Evolutionary conservation across 2,888 invertebrate species (phyloP), one percentile per base, ranked within the genome.

Genomic region (Oxytorus armatus): DNA sequence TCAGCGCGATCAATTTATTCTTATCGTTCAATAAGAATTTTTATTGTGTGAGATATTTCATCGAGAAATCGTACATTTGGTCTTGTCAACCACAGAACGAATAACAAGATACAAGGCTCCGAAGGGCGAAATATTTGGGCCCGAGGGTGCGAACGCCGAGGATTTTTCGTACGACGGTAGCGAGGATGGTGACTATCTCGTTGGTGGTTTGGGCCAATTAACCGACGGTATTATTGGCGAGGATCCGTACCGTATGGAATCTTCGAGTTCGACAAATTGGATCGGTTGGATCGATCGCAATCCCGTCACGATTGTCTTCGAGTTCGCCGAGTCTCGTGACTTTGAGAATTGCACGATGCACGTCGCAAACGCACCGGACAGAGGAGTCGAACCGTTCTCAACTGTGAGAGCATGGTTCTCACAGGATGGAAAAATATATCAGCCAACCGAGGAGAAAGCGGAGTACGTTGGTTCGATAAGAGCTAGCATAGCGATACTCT

Each of bases 91-190:
- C 53, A 11, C 94, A 96, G 96, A 96, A 92, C 94, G 93, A 88
- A 91, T 96, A 85, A 90, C 94, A 84, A 94, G 94, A 84, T 96
- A 96, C 92, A 93, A 94, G 75, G 95, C 95, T 16, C 95, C 96
- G 3, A 93, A 93, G 86, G 96, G 95, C 18, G 94, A 95, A 59
- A 92, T 93, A 14, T 93, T 94, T 90, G 94, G 94, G 77, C 93
- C 94, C 5, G 87, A 85, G 29, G 94, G 94, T 11, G 93, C 94
- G 18, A 95, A 95, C 85, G 93, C 97, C 42, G 94, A 95, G 84
- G 97, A 98, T 89, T 93, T 95, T 79, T 96, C 96, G 57, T 98
- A 97, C 91, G 97, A 98, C 88, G 97, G 97, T 0, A 91, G 92
- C 55, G 86, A 89, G 72, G 88, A 93, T 29, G 93, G 93, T 47